These are phyloP conservation scores for Anarsia innoxiella DNA, from an alignment of 2,888 invertebrate genomes.

Conservation along the genomic window DNA sequence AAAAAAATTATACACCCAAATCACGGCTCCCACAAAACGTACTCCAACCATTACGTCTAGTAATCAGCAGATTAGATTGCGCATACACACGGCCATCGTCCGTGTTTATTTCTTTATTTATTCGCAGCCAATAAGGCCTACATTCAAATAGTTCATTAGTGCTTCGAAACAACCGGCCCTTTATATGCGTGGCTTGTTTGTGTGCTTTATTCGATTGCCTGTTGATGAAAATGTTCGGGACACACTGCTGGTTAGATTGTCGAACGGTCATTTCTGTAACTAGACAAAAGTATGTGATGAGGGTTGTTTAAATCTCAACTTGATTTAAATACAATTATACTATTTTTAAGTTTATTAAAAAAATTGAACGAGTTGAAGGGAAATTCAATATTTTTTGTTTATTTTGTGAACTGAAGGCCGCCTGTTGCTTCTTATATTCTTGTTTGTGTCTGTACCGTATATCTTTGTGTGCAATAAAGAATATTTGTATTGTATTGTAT, in stretches of 20 bases:
- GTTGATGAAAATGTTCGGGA: slow-evolving; percentile 43
- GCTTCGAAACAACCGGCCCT: slow-evolving; percentile 35
- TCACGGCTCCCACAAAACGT: neutral
- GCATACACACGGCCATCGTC: slow-evolving; percentile 40
- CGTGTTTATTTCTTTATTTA: slow-evolving; percentile 67
- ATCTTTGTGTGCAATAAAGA: too few relatives aligned
- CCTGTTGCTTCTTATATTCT: neutral
- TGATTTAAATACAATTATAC: too few relatives aligned
- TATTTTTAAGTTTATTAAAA: too few relatives aligned
- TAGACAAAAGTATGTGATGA: too few relatives aligned
- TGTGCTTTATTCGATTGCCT: slow-evolving; percentile 48
- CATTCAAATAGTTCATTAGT: slow-evolving; percentile 73
- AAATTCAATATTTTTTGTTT: too few relatives aligned
- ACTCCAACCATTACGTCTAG: slow-evolving; percentile 6
- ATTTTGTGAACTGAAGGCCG: neutral
- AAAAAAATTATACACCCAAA: too few relatives aligned
- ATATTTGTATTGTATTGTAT: too few relatives aligned
- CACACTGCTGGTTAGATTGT: slow-evolving; percentile 25
- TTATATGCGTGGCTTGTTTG: slow-evolving; percentile 56
- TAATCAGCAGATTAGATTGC: slow-evolving; percentile 63
- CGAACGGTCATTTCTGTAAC: too few relatives aligned
- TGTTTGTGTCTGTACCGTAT: too few relatives aligned
- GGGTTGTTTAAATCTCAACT: too few relatives aligned
- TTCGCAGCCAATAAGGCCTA: slow-evolving; percentile 58
- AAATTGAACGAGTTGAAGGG: too few relatives aligned